Base-by-base conservation (phyloP, 1,140 invertebrate genomes). In the Meloidogyne hapla region DNA sequence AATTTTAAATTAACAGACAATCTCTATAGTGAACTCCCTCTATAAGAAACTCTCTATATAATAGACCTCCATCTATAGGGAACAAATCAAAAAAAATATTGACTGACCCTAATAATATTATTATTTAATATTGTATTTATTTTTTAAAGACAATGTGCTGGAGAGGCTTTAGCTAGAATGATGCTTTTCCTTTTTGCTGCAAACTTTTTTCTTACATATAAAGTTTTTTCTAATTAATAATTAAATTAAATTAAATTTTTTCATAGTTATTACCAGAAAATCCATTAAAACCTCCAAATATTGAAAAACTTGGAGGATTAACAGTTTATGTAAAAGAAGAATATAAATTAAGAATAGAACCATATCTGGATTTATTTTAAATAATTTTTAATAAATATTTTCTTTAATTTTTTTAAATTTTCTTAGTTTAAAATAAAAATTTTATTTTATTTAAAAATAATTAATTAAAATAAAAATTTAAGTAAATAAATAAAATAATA, bases 111-210 rank as follows among this genome's bases (percentile, higher is more conserved):
- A n/a, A n/a, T n/a, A n/a, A n/a, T n/a, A n/a, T n/a, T n/a, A n/a
- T n/a, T n/a, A n/a, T n/a, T n/a, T n/a, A 23, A 38, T 0, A 0
- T 66, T 4, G 0, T 21, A 61, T 71, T n/a, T 61, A 28, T 15
- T 12, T 56, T 45, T 61, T 62, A 2, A 9, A 76, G 70, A 8
- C 77, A 78, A 81, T 79, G 79, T 66, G 25, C 74, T 18, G 77
- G 77, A 26, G 77, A 79, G 28, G 42, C 77, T 2, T 62, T 79
- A 18, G 73, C 79, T 2, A 25, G 79, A 42, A 81, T 79, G 79
- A 48, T 38, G 26, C 69, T 79, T 45, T 79, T 81, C 26, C 72
- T 79, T 6, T 81, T 79, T 48, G 61, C 74, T 45, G 79, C 77
- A 6, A 79, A 79, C 42, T 63, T 79, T 10, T 68, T 81, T 21